These are phyloP conservation scores for Myopa testacea DNA, from an alignment of 2,888 invertebrate genomes.

Conservation along the genomic window DNA sequence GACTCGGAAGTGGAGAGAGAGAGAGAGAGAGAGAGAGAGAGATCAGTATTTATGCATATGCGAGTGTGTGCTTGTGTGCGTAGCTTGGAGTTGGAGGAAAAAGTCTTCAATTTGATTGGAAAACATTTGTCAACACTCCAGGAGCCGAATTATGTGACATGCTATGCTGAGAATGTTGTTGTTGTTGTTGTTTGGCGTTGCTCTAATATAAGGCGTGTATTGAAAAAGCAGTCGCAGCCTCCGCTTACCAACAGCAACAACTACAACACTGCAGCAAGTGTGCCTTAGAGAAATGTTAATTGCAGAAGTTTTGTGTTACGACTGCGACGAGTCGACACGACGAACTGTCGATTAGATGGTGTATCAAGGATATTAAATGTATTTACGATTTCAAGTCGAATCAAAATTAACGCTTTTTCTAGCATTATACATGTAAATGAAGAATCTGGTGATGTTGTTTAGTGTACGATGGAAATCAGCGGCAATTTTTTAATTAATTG, in stretches of 20 bases:
- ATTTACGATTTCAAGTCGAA: neutral
- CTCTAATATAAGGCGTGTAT: too few relatives aligned
- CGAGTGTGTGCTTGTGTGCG: neutral
- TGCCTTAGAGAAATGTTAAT: too few relatives aligned
- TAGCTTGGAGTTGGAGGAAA: neutral
- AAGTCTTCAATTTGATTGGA: constrained; percentile 15
- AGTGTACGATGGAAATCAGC: too few relatives aligned
- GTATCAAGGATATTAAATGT: neutral
- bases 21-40: too few relatives aligned
- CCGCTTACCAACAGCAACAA: neutral
- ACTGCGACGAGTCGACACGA: too few relatives aligned
- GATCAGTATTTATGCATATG: too few relatives aligned
- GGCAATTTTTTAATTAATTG: too few relatives aligned
- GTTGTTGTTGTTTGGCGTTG: neutral
- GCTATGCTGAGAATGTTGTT: constrained; percentile 2
- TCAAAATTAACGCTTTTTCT: neutral
- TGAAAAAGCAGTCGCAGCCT: too few relatives aligned
- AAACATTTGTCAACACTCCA: neutral
- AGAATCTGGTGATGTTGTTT: constrained; percentile 5
- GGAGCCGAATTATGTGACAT: neutral
- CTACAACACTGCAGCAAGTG: neutral
- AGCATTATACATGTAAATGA: neutral
- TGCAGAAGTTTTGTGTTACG: too few relatives aligned
- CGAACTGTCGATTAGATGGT: too few relatives aligned
- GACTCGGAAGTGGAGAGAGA: too few relatives aligned